Conservation (phyloP, 1,140 invertebrate genomes). For the Chlorops oryzae region DNA sequence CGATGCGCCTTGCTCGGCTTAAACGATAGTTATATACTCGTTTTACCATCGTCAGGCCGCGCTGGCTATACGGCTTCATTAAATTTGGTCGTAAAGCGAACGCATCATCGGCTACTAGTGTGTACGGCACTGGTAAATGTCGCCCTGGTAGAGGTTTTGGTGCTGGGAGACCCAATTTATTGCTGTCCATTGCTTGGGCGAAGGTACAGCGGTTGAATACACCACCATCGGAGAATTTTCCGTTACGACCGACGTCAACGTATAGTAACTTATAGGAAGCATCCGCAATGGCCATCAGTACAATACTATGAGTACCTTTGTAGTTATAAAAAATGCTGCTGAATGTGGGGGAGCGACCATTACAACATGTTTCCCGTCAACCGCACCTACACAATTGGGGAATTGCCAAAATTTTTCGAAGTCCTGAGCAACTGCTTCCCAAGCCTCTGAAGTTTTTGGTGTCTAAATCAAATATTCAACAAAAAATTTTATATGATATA, state of each 20-base stretch:
- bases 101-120: no score
- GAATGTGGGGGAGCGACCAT: no score
- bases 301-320: no score
- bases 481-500: no score
- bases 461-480: no score
- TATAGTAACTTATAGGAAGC: slow-evolving; percentile 23
- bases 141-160: neutral
- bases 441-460: no score
- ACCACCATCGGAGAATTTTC: slow-evolving; percentile 36
- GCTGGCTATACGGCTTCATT: neutral
- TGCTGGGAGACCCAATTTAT: neutral
- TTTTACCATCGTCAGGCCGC: no score
- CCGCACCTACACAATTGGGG: slow-evolving; percentile 37
- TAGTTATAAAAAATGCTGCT: slow-evolving; percentile 22
- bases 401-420: slow-evolving; percentile 38
- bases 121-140: neutral
- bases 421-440: neutral
- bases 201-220: no score
- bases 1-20: no score
- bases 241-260: slow-evolving; percentile 32
- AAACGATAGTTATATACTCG: no score
- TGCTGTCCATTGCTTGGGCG: no score
- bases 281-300: slow-evolving; percentile 17
- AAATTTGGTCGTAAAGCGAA: neutral
- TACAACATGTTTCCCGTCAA: slow-evolving; percentile 20